Base-by-base conservation (phyloP, 2,888 invertebrate species). In the Sminthurinus aureus region DNA sequence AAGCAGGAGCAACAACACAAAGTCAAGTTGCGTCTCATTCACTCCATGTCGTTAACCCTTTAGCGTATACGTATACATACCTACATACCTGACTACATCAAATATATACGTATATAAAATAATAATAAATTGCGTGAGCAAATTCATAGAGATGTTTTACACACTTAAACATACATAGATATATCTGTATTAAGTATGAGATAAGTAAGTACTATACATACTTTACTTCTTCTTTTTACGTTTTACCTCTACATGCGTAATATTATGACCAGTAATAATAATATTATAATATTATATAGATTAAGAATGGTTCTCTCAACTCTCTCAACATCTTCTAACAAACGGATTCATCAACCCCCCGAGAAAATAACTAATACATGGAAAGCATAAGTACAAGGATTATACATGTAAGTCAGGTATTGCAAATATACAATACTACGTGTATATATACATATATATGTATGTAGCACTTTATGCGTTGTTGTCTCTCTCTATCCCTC, bases 41-140 rank as follows among this genome's bases (percentile, higher is more conserved):
- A 71, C 71, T 71, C 20, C 71, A 71, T 71, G 71, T 71, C 71
- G 71, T 71, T 71, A 20, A 71, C 71, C 71, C 71, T 71, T 71
- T 71, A 3, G 18, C 58, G 58, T 58, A 58, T 38, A 38, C 38
- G 38, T 38, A 38, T 38, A 38, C 38, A 38, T 38, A 38, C 6
- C 38, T 38, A 38, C 38, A 38, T 38, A 38, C 38, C 38, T 38
- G 38, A 6, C 38, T 38, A 38, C 38, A 38, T 38, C 1, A 38
- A 38, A 38, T 38, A 38, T 38, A 38, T 38, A 6, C 6, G 38
- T 38, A 38, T 6, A 6, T 67, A n/a, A 67, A 67, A 20, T 67
- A 67, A 38, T 38, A 38, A 38, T 38, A 38, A 4, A 38, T 71
- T 71, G 20, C 71, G 24, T 71, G 71, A 22, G 71, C 71, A 71